phyloP scores from a whole-genome alignment of 2,888 invertebrate genomes.

The Gnatocerus cornutus region DNA sequence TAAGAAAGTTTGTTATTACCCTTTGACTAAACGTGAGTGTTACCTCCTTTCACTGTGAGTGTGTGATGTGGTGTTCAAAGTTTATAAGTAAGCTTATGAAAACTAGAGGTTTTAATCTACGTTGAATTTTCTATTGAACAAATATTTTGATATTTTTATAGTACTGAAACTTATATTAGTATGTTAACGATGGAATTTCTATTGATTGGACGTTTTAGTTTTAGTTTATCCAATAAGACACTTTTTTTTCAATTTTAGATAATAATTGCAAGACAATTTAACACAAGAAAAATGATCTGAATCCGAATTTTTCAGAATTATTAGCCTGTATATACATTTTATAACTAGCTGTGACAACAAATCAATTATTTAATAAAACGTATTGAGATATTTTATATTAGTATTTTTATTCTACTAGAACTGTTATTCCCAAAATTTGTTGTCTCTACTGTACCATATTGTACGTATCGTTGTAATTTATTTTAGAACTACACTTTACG shows the following conservation, averaged over 20 bases:
- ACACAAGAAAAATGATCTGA: slow-evolving; percentile 51
- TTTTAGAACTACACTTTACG: slow-evolving; percentile 23
- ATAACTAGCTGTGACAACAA: slow-evolving; percentile 68
- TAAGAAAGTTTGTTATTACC: slow-evolving; percentile 30
- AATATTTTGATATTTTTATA: slow-evolving; percentile 49
- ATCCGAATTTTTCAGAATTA: slow-evolving; percentile 60
- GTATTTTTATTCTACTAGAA: slow-evolving; percentile 25
- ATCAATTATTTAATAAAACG: slow-evolving; percentile 61
- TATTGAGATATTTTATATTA: slow-evolving; percentile 47
- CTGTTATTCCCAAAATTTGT: slow-evolving; percentile 40
- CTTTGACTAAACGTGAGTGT: slow-evolving; percentile 51
- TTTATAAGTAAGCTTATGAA: slow-evolving; percentile 45
- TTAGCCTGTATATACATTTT: slow-evolving; percentile 61
- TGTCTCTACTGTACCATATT: slow-evolving; percentile 45
- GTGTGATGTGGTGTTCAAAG: slow-evolving; percentile 48
- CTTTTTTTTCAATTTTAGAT: slow-evolving; percentile 11
- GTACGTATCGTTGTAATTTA: slow-evolving; percentile 46
- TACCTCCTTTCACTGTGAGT: slow-evolving; percentile 50
- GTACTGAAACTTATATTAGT: slow-evolving; percentile 34
- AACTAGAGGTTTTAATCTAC: slow-evolving; percentile 31
- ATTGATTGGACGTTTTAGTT: slow-evolving; percentile 14
- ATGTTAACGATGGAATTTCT: slow-evolving; percentile 17
- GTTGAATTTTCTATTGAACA: slow-evolving; percentile 44
- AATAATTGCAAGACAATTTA: slow-evolving; percentile 54
- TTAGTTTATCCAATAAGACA: slow-evolving; percentile 11